Evolutionary conservation across 1,140 invertebrate genomes (phyloP), one percentile per base, ranked within the genome.

Genomic region (Bombyx mori): DNA sequence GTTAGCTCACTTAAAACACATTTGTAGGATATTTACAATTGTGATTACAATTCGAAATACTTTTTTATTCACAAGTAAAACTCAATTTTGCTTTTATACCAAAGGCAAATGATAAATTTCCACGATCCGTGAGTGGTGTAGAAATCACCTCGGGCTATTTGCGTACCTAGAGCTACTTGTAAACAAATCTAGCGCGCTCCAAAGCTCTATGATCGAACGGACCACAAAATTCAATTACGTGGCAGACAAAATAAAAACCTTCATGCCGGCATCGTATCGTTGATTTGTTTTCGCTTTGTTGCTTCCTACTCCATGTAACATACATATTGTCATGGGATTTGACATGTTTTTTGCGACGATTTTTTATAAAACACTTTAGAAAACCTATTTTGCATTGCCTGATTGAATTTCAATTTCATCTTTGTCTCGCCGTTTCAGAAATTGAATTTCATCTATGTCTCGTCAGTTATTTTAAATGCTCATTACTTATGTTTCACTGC

Each of bases 191-290:
- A 67, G 60, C 59, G 65, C 59, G 63, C 56, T 60, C 65, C 61
- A 50, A 52, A 52, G 62, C 61, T 61, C 55, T 70, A 75, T 72
- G 76, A 79, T 73, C 68, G 78, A 68, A 67, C 70, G 57, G 64
- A 77, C 79, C 81, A 76, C 79, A 79, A 79, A 84, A 84, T 82
- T 84, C 81, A 84, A 84, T 82, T 81, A 78, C 77, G 73, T 73
- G 68, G 70, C 75, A 82, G 75, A 84, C 75, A 82, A 82, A 84
- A 84, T 81, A 84, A 84, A 84, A 84, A 77, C 72, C 66, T 66
- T 63, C 48, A 74, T 68, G 68, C 62, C 65, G 65, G 66, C 62
- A 71, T 61, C 65, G 75, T 78, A 75, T 75, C 75, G 73, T 76
- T 71, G 71, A 84, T 84, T 82, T 77, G 65, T 69, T 75, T 69